A percentile compares a stretch with the other conserved stretches of the same genome.
These are phyloP conservation scores for Campoletis sonorensis DNA, from an alignment of 1,140 invertebrate genomes.

Conservation along the genomic window DNA sequence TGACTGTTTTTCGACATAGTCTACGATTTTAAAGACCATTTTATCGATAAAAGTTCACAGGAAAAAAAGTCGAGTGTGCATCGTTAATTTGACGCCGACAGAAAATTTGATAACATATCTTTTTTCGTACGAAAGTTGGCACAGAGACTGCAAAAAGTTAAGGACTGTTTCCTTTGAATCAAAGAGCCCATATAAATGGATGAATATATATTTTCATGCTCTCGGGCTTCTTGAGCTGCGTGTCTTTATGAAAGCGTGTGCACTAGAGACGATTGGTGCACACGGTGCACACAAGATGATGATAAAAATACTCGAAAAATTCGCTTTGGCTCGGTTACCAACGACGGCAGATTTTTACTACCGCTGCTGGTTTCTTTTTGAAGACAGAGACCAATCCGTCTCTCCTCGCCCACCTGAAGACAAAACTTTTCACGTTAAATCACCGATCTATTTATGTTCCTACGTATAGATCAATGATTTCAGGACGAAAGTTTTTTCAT, in stretches of 20 bases:
- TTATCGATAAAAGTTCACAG: too few species aligned
- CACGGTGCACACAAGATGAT: constrained; percentile 29
- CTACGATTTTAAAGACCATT: neutral
- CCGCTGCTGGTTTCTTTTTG: neutral
- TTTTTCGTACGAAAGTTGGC: too few species aligned
- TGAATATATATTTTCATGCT: neutral
- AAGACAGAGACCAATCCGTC: constrained; percentile 33
- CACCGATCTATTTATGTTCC: neutral
- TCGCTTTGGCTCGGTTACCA: constrained; percentile 7
- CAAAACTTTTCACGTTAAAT: constrained; percentile 34
- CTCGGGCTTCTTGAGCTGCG: constrained; percentile 25
- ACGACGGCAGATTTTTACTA: constrained; percentile 2
- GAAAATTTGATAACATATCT: too few species aligned
- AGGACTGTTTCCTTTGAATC: neutral
- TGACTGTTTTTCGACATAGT: neutral
- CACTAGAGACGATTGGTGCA: constrained; percentile 43
- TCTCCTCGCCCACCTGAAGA: constrained; percentile 40
- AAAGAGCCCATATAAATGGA: neutral
- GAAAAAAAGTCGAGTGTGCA: too few species aligned
- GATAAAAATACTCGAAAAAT: constrained; percentile 47
- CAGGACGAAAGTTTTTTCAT: too few species aligned
- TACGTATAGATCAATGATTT: too few species aligned
- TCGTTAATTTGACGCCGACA: too few species aligned
- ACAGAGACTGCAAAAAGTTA: too few species aligned
- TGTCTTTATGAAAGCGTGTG: constrained; percentile 38